A percentile compares a stretch with the other conserved stretches of the same genome.
Conservation (phyloP, 2,113 vertebrate species). For the Rutilus rutilus region DNA sequence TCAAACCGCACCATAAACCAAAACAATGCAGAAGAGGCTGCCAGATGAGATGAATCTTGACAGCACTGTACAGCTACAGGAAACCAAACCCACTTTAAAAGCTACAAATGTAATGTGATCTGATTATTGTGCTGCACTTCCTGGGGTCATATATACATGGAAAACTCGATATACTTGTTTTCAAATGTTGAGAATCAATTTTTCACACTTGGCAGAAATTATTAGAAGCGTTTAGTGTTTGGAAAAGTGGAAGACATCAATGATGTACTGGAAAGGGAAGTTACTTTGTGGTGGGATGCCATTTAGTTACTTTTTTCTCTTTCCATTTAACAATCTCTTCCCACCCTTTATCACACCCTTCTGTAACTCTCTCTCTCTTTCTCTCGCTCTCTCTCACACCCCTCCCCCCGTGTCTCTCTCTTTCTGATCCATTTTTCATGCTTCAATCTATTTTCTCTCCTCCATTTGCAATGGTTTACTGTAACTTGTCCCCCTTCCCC, state of each 20-base stretch:
- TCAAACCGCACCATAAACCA: not conserved
- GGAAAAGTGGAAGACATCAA: slow-evolving; percentile 19
- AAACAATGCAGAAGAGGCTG: slow-evolving; percentile 12
- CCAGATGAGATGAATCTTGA: slow-evolving; percentile 6
- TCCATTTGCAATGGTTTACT: slow-evolving; percentile 40
- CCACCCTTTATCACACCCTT: slow-evolving; percentile 63
- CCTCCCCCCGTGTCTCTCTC: slow-evolving; percentile 52
- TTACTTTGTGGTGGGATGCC: slow-evolving; percentile 33
- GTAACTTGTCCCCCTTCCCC: slow-evolving; percentile 30
- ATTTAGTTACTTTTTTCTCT: slow-evolving; percentile 32
- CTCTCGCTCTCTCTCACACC: slow-evolving; percentile 47
- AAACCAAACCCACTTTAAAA: slow-evolving; percentile 33
- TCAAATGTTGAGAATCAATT: slow-evolving; percentile 25
- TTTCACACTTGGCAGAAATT: slow-evolving; percentile 9
- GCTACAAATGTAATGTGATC: slow-evolving; percentile 36
- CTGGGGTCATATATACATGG: slow-evolving; percentile 24
- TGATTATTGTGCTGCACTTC: slow-evolving; percentile 19
- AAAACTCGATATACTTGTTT: slow-evolving; percentile 27
- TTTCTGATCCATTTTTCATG: slow-evolving; percentile 50
- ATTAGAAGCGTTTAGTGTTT: slow-evolving; percentile 7
- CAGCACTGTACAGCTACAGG: not conserved
- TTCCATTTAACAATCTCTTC: slow-evolving; percentile 38
- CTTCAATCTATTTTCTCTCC: slow-evolving; percentile 46
- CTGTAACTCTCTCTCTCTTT: slow-evolving; percentile 65
- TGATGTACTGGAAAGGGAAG: slow-evolving; percentile 31